These are phyloP conservation scores for Pipistrellus pygmaeus DNA, from an alignment of 2,797 vertebrate species.

Conservation along the genomic window DNA sequence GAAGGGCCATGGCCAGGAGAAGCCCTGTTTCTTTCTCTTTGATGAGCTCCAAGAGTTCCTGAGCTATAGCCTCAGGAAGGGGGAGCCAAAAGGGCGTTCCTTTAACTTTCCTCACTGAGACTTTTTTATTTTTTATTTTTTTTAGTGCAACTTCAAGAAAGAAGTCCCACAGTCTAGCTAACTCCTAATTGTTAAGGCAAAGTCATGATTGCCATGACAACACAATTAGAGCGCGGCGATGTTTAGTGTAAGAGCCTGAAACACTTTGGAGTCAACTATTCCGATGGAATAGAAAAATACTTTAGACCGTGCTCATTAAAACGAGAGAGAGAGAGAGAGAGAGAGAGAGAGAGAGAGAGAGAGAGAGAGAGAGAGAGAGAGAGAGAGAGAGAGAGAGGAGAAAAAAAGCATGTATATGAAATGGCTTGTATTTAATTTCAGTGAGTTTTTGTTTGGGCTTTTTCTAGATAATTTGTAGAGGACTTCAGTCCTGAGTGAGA, in stretches of 20 bases:
- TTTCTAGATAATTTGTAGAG: background rate
- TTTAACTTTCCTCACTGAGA: background rate
- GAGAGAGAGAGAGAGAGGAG: too few relatives aligned
- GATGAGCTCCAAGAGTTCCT: background rate
- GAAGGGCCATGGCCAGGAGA: background rate
- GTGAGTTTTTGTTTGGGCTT: background rate
- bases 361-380: background rate
- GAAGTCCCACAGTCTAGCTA: background rate
- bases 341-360: too few relatives aligned
- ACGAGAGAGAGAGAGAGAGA: background rate
- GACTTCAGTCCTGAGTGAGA: background rate
- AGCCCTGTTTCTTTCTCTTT: background rate
- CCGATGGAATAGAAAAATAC: background rate
- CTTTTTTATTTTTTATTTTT: background rate
- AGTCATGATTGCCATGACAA: background rate
- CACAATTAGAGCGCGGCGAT: background rate
- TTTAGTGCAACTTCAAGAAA: background rate
- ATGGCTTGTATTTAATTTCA: conserved; percentile 18
- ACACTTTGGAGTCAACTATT: background rate
- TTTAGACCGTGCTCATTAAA: background rate
- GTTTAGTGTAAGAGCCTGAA: background rate
- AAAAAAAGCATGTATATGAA: background rate
- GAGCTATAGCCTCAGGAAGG: background rate
- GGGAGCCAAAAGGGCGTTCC: background rate
- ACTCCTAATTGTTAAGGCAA: background rate